phyloP scores from a whole-genome alignment of 2,888 invertebrate species.

The Amblyjoppa proteus region DNA sequence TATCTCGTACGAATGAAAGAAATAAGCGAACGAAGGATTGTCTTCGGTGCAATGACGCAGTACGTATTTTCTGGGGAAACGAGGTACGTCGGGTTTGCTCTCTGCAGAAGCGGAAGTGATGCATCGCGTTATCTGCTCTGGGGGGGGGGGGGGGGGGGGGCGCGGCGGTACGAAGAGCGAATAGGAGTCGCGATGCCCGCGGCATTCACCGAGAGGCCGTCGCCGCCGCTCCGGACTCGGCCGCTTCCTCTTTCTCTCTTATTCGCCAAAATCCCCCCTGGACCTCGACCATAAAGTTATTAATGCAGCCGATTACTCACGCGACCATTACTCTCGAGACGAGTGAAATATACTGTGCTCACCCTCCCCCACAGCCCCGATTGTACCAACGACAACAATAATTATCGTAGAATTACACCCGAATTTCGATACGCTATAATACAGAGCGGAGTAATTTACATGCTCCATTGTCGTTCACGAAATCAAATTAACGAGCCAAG shows the following conservation, averaged over 20 bases:
- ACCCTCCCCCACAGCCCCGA: background rate
- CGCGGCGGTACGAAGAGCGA: slow-evolving; percentile 15
- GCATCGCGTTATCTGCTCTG: slow-evolving; percentile 31
- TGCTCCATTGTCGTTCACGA: slow-evolving; percentile 7
- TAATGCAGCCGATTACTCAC: slow-evolving; percentile 65
- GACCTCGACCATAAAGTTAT: slow-evolving; percentile 54
- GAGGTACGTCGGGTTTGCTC: background rate
- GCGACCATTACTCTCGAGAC: slow-evolving; percentile 64
- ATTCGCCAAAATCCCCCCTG: background rate
- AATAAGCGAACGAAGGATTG: background rate
- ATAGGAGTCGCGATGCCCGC: slow-evolving; percentile 16
- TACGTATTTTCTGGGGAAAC: slow-evolving; percentile 27
- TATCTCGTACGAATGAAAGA: background rate
- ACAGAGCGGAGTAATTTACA: slow-evolving; percentile 17
- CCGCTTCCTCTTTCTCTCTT: background rate
- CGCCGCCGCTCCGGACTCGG: slow-evolving; percentile 1
- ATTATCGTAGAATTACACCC: slow-evolving; percentile 34
- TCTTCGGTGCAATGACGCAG: slow-evolving; percentile 1
- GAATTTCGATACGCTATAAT: slow-evolving; percentile 24
- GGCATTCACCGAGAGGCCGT: slow-evolving; percentile 31
- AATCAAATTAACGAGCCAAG: background rate
- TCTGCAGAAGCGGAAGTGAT: slow-evolving; percentile 25
- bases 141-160: too few species aligned
- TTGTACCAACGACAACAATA: slow-evolving; percentile 48
- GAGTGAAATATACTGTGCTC: slow-evolving; percentile 61